Evolutionary conservation across 2,113 vertebrate genomes (phyloP), one percentile per base, ranked within the genome.

Genomic region (Pygoscelis adeliae): DNA sequence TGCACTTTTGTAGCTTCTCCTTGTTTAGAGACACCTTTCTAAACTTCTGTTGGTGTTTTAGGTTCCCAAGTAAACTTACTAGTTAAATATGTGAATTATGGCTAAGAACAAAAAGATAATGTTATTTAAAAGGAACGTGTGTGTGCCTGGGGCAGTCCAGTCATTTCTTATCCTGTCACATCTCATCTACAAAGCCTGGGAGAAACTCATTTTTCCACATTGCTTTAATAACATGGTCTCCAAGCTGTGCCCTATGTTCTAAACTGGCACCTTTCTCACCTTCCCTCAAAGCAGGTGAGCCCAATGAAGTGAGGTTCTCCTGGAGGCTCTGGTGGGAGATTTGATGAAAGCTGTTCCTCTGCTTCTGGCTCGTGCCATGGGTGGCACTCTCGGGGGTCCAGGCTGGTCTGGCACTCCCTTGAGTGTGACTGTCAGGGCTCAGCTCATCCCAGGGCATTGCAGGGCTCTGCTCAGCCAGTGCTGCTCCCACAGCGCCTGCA

Each of bases 131-230:
- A 58, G 13, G 69, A 42, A 23, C 32, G 4, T 40, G 17, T 30
- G 20, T 34, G 20, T 62, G 20, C 46, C 42, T 63, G 71, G 30
- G 18, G 17, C 71, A 42, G 25, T 20, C 18, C 49, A 38, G 4
- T 34, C 9, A 3, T 49, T 77, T 44, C 58, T 65, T 36, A 15
- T 5, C 20, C 36, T 58, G 27, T 96, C 81, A 92, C 20, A 59
- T 79, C 59, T 94, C 96, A 8, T 61, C 94, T 59, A 98, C 96
- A 59, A 96, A 98, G 13, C 98, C 98, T 10, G 98, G 98, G 27
- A 98, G 97, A 52, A 96, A 38, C 29, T 97, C 91, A 2, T 49
- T 95, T 80, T 93, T 91, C 70, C 69, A 30, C 12, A 23, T 3
- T 20, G 27, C 50, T 50, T 52, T 34, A 15, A 21, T 21, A 3